These are phyloP conservation scores for Nomada fabriciana DNA, from an alignment of 2,888 invertebrate species.

Conservation along the genomic window DNA sequence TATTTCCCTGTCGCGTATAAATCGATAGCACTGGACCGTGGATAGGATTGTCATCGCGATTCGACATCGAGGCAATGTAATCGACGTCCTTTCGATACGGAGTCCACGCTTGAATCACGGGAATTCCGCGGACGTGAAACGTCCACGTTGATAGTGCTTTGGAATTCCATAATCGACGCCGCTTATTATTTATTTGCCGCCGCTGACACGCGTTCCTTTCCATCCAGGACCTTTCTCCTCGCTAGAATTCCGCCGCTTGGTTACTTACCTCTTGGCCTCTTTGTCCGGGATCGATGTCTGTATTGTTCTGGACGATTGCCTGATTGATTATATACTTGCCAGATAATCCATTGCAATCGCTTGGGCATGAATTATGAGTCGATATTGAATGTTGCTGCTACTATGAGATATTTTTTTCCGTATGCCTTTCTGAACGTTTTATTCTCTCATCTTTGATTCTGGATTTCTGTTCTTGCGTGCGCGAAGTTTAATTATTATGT, in stretches of 20 bases:
- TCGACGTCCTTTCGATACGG: constrained; percentile 61
- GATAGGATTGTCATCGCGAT: too few relatives aligned
- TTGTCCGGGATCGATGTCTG: constrained; percentile 34
- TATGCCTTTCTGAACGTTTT: too few relatives aligned
- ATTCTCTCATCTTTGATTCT: too few relatives aligned
- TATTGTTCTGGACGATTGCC: not conserved
- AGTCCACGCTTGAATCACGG: constrained; percentile 50
- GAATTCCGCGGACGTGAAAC: constrained; percentile 42
- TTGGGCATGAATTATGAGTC: not conserved
- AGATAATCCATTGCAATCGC: not conserved
- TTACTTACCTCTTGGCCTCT: not conserved
- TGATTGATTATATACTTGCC: too few relatives aligned
- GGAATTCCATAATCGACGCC: constrained; percentile 52
- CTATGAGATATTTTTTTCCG: too few relatives aligned
- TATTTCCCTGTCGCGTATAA: too few relatives aligned
- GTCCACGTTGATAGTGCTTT: not conserved
- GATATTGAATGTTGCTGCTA: too few relatives aligned
- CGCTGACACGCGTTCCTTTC: constrained; percentile 40
- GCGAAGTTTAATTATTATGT: too few relatives aligned
- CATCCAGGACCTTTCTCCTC: constrained; percentile 48
- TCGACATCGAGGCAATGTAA: not conserved
- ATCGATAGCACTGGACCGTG: too few relatives aligned
- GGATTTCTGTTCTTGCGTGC: too few relatives aligned
- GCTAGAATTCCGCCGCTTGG: constrained; percentile 31
- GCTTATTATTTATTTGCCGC: constrained; percentile 47